Conservation (phyloP, 2,113 vertebrate species). For the Leuciscus idus region DNA sequence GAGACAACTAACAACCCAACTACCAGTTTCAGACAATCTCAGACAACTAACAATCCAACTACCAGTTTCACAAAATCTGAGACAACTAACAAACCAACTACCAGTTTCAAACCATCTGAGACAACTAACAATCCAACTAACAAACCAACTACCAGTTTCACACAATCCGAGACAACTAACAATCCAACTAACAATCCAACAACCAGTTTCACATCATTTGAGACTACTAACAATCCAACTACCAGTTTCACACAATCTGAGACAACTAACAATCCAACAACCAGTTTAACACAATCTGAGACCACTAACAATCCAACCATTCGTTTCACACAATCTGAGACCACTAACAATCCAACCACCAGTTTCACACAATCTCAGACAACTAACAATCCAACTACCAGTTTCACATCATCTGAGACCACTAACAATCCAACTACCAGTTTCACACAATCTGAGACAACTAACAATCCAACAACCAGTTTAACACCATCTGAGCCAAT, state of each 20-base stretch:
- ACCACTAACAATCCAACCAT: not conserved
- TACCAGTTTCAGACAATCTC: not conserved
- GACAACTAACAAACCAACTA: not conserved
- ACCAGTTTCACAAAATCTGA: not conserved
- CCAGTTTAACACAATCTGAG: not conserved
- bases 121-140: not conserved
- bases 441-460: too few relatives aligned
- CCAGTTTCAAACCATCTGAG: not conserved
- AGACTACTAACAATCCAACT: too few relatives aligned
- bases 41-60: not conserved
- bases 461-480: too few relatives aligned
- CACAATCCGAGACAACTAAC: too few relatives aligned
- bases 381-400: not conserved
- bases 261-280: not conserved
- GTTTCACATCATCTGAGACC: not conserved
- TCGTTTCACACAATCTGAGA: not conserved
- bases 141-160: too few relatives aligned
- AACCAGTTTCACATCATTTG: too few relatives aligned
- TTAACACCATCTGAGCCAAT: not conserved
- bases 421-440: not conserved
- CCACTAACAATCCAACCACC: not conserved
- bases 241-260: too few relatives aligned
- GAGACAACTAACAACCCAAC: not conserved
- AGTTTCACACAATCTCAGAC: not conserved
- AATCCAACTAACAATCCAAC: too few relatives aligned